Evolutionary conservation across 2,113 vertebrate species (phyloP).

Genomic region (Egretta garzetta): DNA sequence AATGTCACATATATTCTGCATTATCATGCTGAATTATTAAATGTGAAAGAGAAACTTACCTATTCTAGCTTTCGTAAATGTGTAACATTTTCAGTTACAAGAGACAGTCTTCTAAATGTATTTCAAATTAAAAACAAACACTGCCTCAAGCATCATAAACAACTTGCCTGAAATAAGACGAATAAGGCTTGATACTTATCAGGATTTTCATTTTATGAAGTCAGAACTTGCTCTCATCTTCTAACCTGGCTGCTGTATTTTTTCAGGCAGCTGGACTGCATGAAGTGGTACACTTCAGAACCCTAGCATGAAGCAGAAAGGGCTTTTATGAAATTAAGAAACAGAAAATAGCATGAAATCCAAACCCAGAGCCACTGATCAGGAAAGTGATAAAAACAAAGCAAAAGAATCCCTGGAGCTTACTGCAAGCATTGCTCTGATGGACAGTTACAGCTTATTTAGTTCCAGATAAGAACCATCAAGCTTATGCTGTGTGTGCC

Average conservation of each 20-base stretch:
- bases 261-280: not conserved
- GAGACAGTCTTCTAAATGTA: accelerated
- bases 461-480: not conserved
- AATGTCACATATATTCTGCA: not conserved
- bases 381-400: not conserved
- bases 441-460: not conserved
- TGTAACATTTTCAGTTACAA: not conserved
- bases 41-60: not conserved
- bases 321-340: not conserved
- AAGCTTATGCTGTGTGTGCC: not conserved
- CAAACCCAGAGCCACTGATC: not conserved
- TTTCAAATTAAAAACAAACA: not conserved
- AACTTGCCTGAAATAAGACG: not conserved
- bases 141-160: not conserved
- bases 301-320: not conserved
- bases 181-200: not conserved
- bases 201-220: not conserved
- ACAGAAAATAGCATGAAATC: not conserved
- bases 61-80: not conserved
- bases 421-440: not conserved
- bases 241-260: not conserved
- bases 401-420: not conserved
- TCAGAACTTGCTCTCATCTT: not conserved
- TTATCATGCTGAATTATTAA: not conserved
- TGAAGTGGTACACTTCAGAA: not conserved